A percentile compares a stretch with the other conserved stretches of the same genome.
Evolutionary conservation across 1,140 invertebrate species (phyloP).

Genomic region (Papilio glaucus): DNA sequence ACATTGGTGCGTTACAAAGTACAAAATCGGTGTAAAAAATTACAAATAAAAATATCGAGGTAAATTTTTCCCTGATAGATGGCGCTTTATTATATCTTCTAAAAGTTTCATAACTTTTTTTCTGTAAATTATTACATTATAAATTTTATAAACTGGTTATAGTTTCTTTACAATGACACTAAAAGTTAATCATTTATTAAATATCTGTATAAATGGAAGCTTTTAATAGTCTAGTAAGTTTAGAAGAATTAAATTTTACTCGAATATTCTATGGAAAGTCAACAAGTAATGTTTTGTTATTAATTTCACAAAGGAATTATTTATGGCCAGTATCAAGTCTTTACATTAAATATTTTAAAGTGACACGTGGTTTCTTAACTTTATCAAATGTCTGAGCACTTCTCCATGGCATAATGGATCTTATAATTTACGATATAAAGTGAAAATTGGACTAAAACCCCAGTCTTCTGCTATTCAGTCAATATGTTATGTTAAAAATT

Average conservation of each 20-base stretch:
- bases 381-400: constrained; percentile 16
- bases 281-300: too few relatives aligned
- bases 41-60: constrained; percentile 6
- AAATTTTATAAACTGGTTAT: neutral
- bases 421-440: constrained; percentile 16
- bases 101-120: neutral
- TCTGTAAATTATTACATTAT: neutral
- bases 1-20: constrained; percentile 22
- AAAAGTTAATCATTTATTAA: neutral
- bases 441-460: constrained; percentile 35
- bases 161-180: neutral
- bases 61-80: neutral
- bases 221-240: neutral
- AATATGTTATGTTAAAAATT: constrained; percentile 30
- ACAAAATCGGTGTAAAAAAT: constrained; percentile 34
- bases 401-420: constrained; percentile 13
- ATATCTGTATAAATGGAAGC: neutral
- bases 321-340: neutral
- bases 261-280: constrained; percentile 8
- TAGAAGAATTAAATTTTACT: neutral
- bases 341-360: neutral
- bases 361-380: constrained; percentile 8
- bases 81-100: neutral
- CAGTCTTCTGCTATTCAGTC: constrained; percentile 36
- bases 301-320: too few relatives aligned